Evolutionary conservation across 2,113 vertebrate genomes (phyloP).

Genomic region (Chinchilla lanigera): DNA sequence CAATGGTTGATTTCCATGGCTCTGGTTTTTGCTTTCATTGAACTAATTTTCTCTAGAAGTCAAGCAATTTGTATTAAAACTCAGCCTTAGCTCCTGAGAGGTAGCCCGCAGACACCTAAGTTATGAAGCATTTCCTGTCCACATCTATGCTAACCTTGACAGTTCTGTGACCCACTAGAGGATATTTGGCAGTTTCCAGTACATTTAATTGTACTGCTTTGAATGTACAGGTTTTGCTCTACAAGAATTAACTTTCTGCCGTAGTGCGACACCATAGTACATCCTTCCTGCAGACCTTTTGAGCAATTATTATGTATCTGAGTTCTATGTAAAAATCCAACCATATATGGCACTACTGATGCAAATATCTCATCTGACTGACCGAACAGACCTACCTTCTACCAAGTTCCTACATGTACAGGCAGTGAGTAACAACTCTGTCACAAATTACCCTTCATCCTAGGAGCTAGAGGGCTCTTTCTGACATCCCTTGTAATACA

Average conservation of each 20-base stretch:
- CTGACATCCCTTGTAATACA: not conserved
- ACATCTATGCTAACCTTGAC: not conserved
- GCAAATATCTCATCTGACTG: not conserved
- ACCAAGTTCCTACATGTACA: not conserved
- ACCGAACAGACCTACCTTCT: not conserved
- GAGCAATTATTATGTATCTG: not conserved
- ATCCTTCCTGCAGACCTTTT: conserved; percentile 7
- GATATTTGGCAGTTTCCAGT: not conserved
- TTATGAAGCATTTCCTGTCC: not conserved
- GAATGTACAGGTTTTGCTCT: not conserved
- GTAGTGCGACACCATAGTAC: not conserved
- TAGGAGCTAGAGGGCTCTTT: not conserved
- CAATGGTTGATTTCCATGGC: not conserved
- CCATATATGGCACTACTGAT: not conserved
- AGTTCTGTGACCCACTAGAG: not conserved
- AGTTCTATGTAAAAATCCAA: conserved; percentile 24
- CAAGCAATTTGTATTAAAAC: conserved; percentile 3
- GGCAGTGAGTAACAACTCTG: not conserved
- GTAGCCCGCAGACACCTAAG: not conserved
- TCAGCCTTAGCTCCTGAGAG: conserved; percentile 5
- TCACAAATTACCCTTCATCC: not conserved
- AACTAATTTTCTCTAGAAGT: not conserved
- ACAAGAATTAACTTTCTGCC: not conserved
- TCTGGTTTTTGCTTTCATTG: not conserved
- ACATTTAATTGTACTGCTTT: not conserved